Conservation (phyloP, 2,888 invertebrate genomes). For the Protophormia terraenovae region DNA sequence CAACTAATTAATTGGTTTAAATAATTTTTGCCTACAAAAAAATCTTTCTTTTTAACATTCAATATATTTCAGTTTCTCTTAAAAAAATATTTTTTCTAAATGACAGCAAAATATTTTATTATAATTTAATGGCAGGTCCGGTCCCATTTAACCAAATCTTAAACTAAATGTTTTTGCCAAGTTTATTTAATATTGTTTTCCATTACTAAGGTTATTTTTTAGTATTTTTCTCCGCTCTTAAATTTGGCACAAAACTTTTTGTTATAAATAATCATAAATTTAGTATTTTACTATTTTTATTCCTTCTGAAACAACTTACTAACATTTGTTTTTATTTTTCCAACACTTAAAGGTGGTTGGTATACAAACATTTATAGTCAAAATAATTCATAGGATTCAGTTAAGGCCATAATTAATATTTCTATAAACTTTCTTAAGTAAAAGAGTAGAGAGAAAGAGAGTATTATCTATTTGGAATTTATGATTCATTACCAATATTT, state of each 20-base stretch:
- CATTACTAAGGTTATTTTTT: background rate
- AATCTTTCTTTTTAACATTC: too few species aligned
- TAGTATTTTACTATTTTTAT: constrained; percentile 24
- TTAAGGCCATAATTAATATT: constrained; percentile 28
- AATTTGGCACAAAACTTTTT: constrained; percentile 8
- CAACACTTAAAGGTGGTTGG: background rate
- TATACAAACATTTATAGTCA: background rate
- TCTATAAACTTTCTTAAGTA: constrained; percentile 3
- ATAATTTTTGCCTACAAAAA: too few species aligned
- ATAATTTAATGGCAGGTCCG: too few species aligned
- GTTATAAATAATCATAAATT: constrained; percentile 40
- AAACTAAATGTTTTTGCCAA: background rate
- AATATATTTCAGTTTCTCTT: too few species aligned
- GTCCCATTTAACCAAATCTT: background rate
- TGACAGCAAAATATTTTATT: too few species aligned
- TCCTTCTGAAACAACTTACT: background rate
- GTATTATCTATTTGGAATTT: background rate
- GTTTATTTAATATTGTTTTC: constrained; percentile 6
- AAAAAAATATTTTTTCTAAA: too few species aligned
- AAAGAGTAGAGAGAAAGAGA: background rate
- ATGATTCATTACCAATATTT: constrained; percentile 39
- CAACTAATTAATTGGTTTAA: too few species aligned
- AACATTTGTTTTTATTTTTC: constrained; percentile 16
- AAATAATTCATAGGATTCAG: background rate
- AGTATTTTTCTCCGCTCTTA: background rate